phyloP scores from a whole-genome alignment of 2,888 invertebrate genomes.

The Maniola hyperantus region DNA sequence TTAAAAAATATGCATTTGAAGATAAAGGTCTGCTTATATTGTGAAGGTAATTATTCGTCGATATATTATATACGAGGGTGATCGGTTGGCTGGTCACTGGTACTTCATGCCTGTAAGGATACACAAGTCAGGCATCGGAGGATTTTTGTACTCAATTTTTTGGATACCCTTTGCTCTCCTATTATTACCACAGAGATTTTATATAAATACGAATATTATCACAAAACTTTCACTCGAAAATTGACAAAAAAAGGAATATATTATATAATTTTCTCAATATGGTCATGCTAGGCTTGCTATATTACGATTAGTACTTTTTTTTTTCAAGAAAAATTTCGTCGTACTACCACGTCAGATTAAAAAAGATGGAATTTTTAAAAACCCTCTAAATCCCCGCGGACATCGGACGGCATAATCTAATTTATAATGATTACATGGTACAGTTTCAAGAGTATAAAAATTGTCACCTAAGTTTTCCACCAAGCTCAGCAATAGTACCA shows the following conservation, averaged over 20 bases:
- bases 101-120: constrained; percentile 96
- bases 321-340: too few relatives aligned
- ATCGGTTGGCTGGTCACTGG: constrained; percentile 98
- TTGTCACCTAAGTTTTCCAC: too few relatives aligned
- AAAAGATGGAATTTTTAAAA: too few relatives aligned
- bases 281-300: neutral
- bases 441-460: too few relatives aligned
- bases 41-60: constrained; percentile 86
- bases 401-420: too few relatives aligned
- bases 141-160: constrained; percentile 16
- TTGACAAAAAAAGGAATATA: too few relatives aligned
- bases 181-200: neutral
- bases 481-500: too few relatives aligned
- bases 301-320: too few relatives aligned
- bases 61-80: constrained; percentile 97
- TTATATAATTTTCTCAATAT: too few relatives aligned
- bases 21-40: neutral
- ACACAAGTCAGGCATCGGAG: constrained; percentile 70
- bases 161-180: constrained; percentile 26
- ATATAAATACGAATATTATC: neutral
- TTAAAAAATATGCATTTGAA: neutral
- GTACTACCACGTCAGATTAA: too few relatives aligned
- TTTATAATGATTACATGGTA: too few relatives aligned
- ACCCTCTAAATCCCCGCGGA: too few relatives aligned
- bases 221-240: neutral